Percentiles rank a stretch among this genome's conserved stretches.
Conservation (phyloP, 2,113 vertebrate genomes). For the Porphyrio hochstetteri region DNA sequence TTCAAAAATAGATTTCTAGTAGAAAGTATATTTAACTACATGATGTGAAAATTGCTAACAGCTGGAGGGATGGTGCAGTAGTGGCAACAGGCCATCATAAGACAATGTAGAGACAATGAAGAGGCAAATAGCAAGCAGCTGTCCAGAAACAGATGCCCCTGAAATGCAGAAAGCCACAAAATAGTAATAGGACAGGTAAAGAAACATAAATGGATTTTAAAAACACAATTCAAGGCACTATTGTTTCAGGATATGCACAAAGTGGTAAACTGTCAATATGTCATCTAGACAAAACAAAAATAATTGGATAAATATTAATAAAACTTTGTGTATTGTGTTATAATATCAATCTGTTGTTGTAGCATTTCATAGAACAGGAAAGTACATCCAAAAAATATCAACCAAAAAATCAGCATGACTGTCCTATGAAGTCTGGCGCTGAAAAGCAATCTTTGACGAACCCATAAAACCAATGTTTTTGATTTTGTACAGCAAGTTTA, state of each 20-base stretch:
- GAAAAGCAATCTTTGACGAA: neutral
- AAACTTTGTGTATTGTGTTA: neutral
- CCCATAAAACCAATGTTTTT: neutral
- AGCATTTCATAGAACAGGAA: neutral
- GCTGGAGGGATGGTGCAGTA: neutral
- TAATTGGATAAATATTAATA: neutral
- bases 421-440: neutral
- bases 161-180: neutral
- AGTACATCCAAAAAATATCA: neutral
- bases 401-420: neutral
- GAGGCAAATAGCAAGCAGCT: neutral
- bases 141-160: neutral
- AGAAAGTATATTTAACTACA: neutral
- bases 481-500: neutral
- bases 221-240: neutral
- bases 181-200: neutral
- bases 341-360: neutral
- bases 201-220: neutral
- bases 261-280: neutral
- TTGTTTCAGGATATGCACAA: neutral
- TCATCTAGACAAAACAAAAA: neutral
- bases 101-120: neutral
- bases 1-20: constrained; percentile 1
- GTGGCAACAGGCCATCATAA: neutral
- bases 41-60: constrained; percentile 20